Base-by-base conservation (phyloP, 1,140 invertebrate genomes). In the Drosophila rhopaloa region DNA sequence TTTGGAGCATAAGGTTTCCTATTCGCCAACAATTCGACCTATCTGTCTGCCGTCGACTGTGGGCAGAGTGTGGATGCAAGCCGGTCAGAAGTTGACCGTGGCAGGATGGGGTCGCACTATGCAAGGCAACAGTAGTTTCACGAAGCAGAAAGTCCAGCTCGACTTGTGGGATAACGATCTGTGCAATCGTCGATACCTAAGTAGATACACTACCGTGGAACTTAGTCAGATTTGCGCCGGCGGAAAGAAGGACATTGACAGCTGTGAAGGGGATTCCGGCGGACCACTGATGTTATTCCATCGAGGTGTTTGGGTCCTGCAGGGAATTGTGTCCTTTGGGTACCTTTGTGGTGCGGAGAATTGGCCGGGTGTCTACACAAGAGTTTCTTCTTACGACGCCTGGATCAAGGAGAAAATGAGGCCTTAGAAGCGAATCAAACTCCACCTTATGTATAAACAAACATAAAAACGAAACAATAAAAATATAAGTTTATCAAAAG, bases 221-320 rank as follows among this genome's bases (percentile, higher is more conserved):
- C 24, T 0, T 24, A 81, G 77, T 0, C 94, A 95, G 70, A 85
- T 95, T 55, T 95, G 95, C 78, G 95, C 94, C 0, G 95, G 94
- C 93, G 13, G 75, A 89, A 0, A 24, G 4, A 38, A 2, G 5
- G 11, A 24, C 24, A 24, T 24, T 61, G 95, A 96, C 65, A 94
- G 94, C 1, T 96, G 95, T 56, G 93, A 93, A 0, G 95, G 95
- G 0, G 95, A 96, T 62, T 96, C 96, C 0, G 96, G 96, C 9
- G 96, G 96, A n/a, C 94, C 93, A 0, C 37, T 94, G 11, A 93
- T 94, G 93, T 92, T 91, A 32, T 91, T 93, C 53, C 81, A 90
- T 0, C 79, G 79, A 5, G 92, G 63, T 60, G 78, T 90, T 72
- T 94, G 93, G 93, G 76, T 94, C 5, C 93, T 94, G 1, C 90